Evolutionary conservation across 2,888 invertebrate genomes (phyloP).

Genomic region (Thereva nobilitata): DNA sequence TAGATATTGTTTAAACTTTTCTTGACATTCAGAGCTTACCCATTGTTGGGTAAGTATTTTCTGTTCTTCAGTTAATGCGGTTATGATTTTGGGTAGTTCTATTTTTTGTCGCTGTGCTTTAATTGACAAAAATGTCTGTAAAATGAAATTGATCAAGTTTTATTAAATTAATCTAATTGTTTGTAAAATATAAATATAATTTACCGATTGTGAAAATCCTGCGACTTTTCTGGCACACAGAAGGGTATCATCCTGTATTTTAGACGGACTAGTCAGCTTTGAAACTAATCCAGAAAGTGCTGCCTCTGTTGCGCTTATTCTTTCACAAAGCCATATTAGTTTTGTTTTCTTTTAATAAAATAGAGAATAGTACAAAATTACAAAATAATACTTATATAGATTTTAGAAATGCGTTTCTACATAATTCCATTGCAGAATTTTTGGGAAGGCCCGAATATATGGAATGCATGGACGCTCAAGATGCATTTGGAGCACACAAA

Average conservation of each 20-base stretch:
- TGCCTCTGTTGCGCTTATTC: constrained; percentile 80
- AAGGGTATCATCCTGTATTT: constrained; percentile 75
- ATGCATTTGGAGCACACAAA: no score
- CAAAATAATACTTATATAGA: no score
- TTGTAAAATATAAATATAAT: constrained; percentile 14
- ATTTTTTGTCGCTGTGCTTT: constrained; percentile 45
- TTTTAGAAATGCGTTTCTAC: no score
- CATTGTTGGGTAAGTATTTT: constrained; percentile 53
- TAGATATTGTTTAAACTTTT: constrained; percentile 52
- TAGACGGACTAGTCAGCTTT: constrained; percentile 76
- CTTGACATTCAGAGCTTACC: constrained; percentile 52
- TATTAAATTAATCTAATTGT: background rate
- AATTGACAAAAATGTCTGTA: constrained; percentile 51
- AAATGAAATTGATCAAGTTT: background rate
- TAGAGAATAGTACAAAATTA: no score
- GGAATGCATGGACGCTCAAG: no score
- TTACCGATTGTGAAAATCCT: constrained; percentile 73
- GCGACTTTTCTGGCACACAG: constrained; percentile 71
- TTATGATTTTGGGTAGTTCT: constrained; percentile 45
- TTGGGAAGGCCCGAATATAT: no score
- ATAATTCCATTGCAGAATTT: no score
- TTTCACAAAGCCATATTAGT: constrained; percentile 70
- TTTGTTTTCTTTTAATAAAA: constrained; percentile 58
- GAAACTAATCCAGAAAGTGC: constrained; percentile 77
- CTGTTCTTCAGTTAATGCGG: constrained; percentile 52